Evolutionary conservation across 1,140 invertebrate species (phyloP), one percentile per base, ranked within the genome.

Genomic region (Drosophila ambigua): DNA sequence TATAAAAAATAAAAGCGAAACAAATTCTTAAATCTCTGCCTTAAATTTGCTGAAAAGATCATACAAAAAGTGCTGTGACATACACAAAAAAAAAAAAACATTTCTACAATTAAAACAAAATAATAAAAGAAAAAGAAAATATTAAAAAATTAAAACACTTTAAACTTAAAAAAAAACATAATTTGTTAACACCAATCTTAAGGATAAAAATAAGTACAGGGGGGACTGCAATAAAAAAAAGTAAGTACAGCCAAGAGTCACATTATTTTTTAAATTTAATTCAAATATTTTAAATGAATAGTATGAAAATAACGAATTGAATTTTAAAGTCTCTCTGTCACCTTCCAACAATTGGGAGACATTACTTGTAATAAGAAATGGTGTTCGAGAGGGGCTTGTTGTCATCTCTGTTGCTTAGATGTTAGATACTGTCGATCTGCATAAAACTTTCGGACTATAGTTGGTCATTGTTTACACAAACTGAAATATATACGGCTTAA

Each of bases 61-160:
- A 57, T 53, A 39, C 35, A 39, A 57, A 63, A 66, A 77, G 79
- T 82, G 79, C 79, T 82, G 74, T 78, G 69, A 77, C 59, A 73
- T 20, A 20, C 20, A 20, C 20, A 20, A 20, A 64, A 77, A 13
- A 57, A 58, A 57, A 58, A 54, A 60, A 49, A 51, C 15, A 60
- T 46, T 60, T 24, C 11, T 49, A 49, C 5, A 35, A 46, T 15
- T 26, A 46, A 66, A 61, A 57, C 7, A 39, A 39, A 31, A 67
- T 26, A 55, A n/a, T 46, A 53, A 53, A 35, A 48, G 31, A 20
- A 20, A n/a, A 49, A 43, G 16, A 9, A 71, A 72, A 52, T 61
- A 28, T 20, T 50, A 64, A 58, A 66, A 45, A 68, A 62, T 26
- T n/a, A n/a, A 31, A n/a, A 28, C 35, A 66, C 26, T 4, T 5